Base-by-base conservation (phyloP, 2,888 invertebrate genomes). In the Yponomeuta cagnagella region DNA sequence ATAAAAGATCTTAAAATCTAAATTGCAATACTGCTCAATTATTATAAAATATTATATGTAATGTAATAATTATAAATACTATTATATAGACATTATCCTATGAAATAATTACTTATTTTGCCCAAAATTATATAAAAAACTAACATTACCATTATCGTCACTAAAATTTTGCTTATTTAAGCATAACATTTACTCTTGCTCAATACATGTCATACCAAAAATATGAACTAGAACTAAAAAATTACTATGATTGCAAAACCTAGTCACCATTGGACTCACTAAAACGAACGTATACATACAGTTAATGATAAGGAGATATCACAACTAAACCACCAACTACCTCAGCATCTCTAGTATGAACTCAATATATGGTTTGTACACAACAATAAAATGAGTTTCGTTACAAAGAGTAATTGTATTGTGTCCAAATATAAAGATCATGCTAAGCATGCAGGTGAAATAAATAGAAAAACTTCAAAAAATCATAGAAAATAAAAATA, bases 281-380 rank as follows among this genome's bases (percentile, higher is more conserved):
- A 88, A 89, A 86, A 82, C 87, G 89, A 91, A 91, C 91, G 91
- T 92, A 92, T 92, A 92, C 91, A 85, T 63, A 89, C 87, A 82
- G 81, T 86, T 89, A 82, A 70, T 70, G 70, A 70, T 87, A 89
- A 89, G 82, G 82, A 88, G 86, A 91, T 92, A 92, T 92, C 92
- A 92, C 92, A 92, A 92, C 91, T 90, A 88, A 91, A 90, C 81
- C 78, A 77, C 86, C 89, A 80, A 85, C 75, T 76, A 58, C 15
- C 52, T 58, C 43, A 5, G 33, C 33, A 52, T 52, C 69, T 68
- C 3, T 33, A 33, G 33, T 33, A 33, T 33, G 33, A 43, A 43
- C 43, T 43, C 43, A 43, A 43, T 43, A 8, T 43, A 43, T 43
- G 43, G 43, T 9, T 43, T 33, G 1, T 43, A 43, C 43, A 43